phyloP scores from a whole-genome alignment of 2,888 invertebrate genomes.

The Palloptera scutellata region DNA sequence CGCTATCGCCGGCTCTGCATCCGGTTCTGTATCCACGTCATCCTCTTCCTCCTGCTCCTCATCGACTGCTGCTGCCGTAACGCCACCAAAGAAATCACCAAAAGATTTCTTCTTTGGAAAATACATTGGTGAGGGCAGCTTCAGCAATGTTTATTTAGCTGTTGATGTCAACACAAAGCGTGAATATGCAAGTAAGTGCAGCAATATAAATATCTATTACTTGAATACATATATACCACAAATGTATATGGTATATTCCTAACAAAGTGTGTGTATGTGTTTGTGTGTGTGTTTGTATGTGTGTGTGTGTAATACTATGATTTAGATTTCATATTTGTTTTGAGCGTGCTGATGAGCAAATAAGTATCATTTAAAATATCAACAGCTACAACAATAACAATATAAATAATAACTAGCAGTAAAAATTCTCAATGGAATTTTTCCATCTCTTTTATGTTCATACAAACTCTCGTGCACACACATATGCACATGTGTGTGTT shows the following conservation, averaged over 20 bases:
- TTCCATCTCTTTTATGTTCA: constrained; percentile 31
- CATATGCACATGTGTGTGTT: not conserved
- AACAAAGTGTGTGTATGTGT: not conserved
- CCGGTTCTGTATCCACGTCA: not conserved
- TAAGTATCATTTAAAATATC: not conserved
- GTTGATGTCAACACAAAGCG: constrained; percentile 88
- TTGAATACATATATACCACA: not conserved
- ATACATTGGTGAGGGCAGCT: constrained; percentile 96
- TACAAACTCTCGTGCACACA: constrained; percentile 34
- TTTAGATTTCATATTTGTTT: too few species aligned
- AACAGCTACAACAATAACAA: not conserved
- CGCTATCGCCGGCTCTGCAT: constrained; percentile 5
- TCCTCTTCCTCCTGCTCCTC: constrained; percentile 22
- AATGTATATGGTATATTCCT: not conserved
- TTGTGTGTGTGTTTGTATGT: not conserved
- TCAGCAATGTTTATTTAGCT: constrained; percentile 93
- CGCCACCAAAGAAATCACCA: constrained; percentile 65
- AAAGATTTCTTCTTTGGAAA: constrained; percentile 95
- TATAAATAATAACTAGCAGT: not conserved
- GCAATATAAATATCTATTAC: not conserved
- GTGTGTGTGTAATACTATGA: not conserved
- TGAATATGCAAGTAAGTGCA: constrained; percentile 91
- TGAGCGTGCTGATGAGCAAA: not conserved
- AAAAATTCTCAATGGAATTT: constrained; percentile 30
- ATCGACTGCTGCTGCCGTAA: constrained; percentile 38